These are phyloP conservation scores for Phoronis australis DNA, from an alignment of 2,888 invertebrate species.

Conservation along the genomic window DNA sequence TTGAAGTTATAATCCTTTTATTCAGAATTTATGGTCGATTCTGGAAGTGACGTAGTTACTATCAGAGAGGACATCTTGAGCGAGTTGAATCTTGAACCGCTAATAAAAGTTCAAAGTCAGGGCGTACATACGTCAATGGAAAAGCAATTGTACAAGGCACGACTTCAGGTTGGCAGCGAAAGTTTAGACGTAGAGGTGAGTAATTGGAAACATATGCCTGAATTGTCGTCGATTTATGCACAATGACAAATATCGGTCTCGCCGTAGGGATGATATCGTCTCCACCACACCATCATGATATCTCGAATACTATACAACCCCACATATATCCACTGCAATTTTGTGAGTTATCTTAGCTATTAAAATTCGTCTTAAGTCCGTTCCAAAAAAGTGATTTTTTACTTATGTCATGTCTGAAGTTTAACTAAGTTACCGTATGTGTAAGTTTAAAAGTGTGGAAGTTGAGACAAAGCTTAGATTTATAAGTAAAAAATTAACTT, in stretches of 20 bases:
- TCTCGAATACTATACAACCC: no score
- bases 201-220: neutral
- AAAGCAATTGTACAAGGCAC: slow-evolving; percentile 36
- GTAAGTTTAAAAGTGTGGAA: no score
- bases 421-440: no score
- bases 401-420: no score
- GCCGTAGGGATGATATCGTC: neutral
- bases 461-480: no score
- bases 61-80: slow-evolving; percentile 32
- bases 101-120: slow-evolving; percentile 36
- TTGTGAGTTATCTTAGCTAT: neutral
- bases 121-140: slow-evolving; percentile 40
- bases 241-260: neutral
- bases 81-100: slow-evolving; percentile 30
- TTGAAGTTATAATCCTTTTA: no score
- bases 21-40: slow-evolving; percentile 47
- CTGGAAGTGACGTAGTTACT: slow-evolving; percentile 47
- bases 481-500: no score
- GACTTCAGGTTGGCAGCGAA: slow-evolving; percentile 31
- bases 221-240: no score
- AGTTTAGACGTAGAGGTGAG: slow-evolving; percentile 38
- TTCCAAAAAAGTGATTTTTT: neutral
- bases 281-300: no score
- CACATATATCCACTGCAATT: no score
- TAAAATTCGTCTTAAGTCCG: neutral